Evolutionary conservation across 2,113 vertebrate species (phyloP).

Genomic region (Eulemur macaco): DNA sequence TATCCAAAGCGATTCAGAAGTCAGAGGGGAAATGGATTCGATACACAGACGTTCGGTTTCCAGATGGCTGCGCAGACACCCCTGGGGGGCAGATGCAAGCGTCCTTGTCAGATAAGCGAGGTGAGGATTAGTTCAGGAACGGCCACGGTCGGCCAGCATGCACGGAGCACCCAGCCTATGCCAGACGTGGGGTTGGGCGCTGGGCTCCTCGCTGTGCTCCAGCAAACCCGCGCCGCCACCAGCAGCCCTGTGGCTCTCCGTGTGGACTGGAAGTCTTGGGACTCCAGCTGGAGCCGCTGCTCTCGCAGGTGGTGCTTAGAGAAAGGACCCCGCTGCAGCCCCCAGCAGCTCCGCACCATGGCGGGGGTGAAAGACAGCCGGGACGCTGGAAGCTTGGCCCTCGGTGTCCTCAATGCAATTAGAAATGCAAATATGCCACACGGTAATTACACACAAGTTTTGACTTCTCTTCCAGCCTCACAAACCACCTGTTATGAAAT

Average conservation of each 20-base stretch:
- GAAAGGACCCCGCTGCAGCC: background rate
- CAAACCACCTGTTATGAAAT: slow-evolving; percentile 80
- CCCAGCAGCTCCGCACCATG: background rate
- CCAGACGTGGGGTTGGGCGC: background rate
- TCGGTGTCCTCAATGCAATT: slow-evolving; percentile 50
- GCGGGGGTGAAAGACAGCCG: slow-evolving; percentile 46
- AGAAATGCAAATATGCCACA: slow-evolving; percentile 74
- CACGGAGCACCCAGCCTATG: background rate
- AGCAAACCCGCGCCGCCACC: rapidly evolving
- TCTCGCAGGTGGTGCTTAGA: background rate
- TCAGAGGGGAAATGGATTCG: background rate
- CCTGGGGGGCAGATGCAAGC: background rate
- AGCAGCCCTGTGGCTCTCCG: background rate
- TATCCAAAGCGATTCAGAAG: background rate
- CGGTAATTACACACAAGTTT: slow-evolving; percentile 67
- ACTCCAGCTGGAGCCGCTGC: background rate
- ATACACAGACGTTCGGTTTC: background rate
- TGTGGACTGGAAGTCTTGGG: background rate
- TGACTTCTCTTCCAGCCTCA: slow-evolving; percentile 67
- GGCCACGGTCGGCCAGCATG: background rate
- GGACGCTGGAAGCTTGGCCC: slow-evolving; percentile 40
- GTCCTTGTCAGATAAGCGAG: background rate
- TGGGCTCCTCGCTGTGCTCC: rapidly evolving
- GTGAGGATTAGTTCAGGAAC: background rate
- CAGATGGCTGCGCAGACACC: background rate